These are phyloP conservation scores for Pipa parva DNA, from an alignment of 2,113 vertebrate genomes.

Conservation along the genomic window DNA sequence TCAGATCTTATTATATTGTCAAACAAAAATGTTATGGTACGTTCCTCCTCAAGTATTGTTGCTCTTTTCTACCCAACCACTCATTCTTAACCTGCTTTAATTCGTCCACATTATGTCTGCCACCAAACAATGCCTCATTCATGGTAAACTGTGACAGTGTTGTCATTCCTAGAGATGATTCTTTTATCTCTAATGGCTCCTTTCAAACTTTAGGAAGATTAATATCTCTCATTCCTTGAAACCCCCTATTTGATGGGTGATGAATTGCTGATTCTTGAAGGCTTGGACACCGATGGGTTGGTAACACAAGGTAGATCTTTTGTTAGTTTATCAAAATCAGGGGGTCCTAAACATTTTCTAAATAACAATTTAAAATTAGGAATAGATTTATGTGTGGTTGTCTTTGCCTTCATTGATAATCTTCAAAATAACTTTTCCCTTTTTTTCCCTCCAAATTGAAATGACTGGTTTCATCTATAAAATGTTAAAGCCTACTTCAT, in stretches of 20 bases:
- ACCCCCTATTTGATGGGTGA: conserved; percentile 21
- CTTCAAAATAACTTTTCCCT: background rate
- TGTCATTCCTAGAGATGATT: conserved; percentile 34
- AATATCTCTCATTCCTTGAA: conserved; percentile 25
- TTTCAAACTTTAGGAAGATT: conserved; percentile 31
- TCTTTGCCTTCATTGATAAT: background rate
- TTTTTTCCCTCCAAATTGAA: background rate
- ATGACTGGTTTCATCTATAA: background rate
- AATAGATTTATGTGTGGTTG: conserved; percentile 3
- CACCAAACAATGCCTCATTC: conserved; percentile 17
- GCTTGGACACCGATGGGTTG: background rate
- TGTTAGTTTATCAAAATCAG: background rate
- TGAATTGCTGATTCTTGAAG: conserved; percentile 22
- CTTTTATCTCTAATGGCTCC: conserved; percentile 27
- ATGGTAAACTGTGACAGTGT: conserved; percentile 14
- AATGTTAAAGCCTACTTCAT: background rate
- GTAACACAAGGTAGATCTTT: conserved; percentile 14
- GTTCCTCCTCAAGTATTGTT: background rate
- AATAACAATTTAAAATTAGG: conserved; percentile 3
- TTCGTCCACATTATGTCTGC: conserved; percentile 15
- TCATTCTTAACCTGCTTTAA: background rate
- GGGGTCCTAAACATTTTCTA: background rate
- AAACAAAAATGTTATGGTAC: background rate
- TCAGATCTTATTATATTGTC: background rate
- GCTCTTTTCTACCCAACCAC: background rate